Evolutionary conservation across 1,140 invertebrate species (phyloP), one percentile per base, ranked within the genome.

Genomic region (Drosophila equinoxialis): DNA sequence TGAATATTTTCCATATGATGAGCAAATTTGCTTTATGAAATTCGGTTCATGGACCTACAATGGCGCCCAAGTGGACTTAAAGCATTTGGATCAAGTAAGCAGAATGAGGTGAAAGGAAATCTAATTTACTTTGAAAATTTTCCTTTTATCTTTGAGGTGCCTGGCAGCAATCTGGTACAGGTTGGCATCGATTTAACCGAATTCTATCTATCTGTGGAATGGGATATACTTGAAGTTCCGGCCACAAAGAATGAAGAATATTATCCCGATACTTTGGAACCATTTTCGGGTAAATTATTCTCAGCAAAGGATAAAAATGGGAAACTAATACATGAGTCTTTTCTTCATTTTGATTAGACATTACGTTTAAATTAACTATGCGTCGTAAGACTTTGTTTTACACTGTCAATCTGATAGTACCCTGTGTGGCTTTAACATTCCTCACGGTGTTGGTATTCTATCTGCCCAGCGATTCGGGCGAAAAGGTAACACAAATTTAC

Each of bases 1-100:
- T 0, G 97, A 99, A 92, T 99, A 98, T 93, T 99, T 98, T 91
- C 97, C 97, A 0, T 98, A 98, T 87, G 97, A 98, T 91, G 96
- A 97, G 81, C 98, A 98, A 92, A 97, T 96, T 60, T 99, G 98
- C 91, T 95, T 96, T 74, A 98, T 99, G 96, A 98, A 98, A 93
- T 99, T 99, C 85, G 98, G 98, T 8, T 98, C 97, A 0, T 99
- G 98, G 98, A 98, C 98, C 10, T 98, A 96, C 92, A 97, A 97
- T 91, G 97, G 97, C 2, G 94, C 95, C 83, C 96, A 97, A 94
- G 96, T 98, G 55, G 97, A 98, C 91, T 91, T 98, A 48, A 97
- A 96, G 80, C 97, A 97, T 87, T 96, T 97, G 93, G 94, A 97
- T 73, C 95, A 96, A 92, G 90, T 91, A 35, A 66, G 58, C 8